These are phyloP conservation scores for Tricholaema leucomelas DNA, from an alignment of 2,113 vertebrate genomes.

Conservation along the genomic window DNA sequence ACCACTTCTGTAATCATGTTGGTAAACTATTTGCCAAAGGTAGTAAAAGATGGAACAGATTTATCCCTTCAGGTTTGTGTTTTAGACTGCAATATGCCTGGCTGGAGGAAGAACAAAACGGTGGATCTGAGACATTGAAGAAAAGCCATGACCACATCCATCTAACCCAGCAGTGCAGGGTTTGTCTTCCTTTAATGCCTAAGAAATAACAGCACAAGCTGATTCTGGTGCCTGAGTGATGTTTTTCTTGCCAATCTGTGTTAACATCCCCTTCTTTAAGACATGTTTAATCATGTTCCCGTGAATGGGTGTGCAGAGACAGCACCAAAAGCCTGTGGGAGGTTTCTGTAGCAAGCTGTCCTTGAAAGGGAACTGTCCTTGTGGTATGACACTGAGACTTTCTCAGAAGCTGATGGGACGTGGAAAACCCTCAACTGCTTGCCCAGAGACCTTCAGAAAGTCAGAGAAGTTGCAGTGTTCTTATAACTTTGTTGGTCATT, in stretches of 20 bases:
- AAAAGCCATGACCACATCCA: neutral
- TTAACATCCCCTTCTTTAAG: constrained; percentile 2
- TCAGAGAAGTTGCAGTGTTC: neutral
- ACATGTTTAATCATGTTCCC: neutral
- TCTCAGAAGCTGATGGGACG: neutral
- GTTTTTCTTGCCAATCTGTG: constrained; percentile 12
- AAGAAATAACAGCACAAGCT: neutral
- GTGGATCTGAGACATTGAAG: neutral
- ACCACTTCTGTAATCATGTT: neutral
- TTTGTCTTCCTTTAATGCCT: neutral
- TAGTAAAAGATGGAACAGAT: neutral
- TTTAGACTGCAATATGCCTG: neutral
- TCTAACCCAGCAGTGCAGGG: neutral
- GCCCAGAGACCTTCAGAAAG: neutral
- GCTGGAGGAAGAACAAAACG: neutral
- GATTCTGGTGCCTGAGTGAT: constrained; percentile 8
- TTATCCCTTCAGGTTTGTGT: neutral
- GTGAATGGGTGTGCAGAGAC: neutral
- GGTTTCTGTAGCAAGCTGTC: neutral
- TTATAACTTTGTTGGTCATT: neutral
- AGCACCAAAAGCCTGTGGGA: neutral
- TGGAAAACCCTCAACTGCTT: neutral
- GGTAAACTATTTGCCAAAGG: neutral
- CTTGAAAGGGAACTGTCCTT: neutral
- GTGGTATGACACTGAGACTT: neutral